Evolutionary conservation across 2,888 invertebrate species (phyloP).

Genomic region (Amiota mariae): DNA sequence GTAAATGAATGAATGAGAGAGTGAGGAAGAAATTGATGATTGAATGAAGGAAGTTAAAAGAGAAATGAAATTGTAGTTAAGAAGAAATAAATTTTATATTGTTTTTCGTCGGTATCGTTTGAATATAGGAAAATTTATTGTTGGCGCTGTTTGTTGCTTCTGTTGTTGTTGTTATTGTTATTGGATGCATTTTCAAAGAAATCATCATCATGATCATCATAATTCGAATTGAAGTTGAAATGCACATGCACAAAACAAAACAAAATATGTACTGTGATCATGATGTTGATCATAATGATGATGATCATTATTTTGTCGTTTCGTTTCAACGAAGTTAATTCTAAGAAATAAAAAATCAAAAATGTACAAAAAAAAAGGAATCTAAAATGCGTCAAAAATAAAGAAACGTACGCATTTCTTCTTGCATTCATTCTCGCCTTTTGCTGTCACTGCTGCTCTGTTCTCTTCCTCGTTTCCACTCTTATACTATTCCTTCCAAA

Average conservation of each 20-base stretch:
- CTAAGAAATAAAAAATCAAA: slow-evolving; percentile 58
- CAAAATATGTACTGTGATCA: background rate
- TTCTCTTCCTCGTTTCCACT: slow-evolving; percentile 37
- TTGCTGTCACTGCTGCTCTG: background rate
- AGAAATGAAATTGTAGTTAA: slow-evolving; percentile 4
- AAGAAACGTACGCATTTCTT: slow-evolving; percentile 55
- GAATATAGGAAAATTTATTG: slow-evolving; percentile 5
- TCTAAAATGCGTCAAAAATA: slow-evolving; percentile 66
- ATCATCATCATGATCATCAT: slow-evolving; percentile 50
- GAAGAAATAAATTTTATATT: background rate
- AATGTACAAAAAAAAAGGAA: slow-evolving; percentile 34
- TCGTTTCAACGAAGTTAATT: slow-evolving; percentile 62
- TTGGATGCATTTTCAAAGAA: slow-evolving; percentile 63
- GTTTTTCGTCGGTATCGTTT: background rate
- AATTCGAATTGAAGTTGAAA: slow-evolving; percentile 56
- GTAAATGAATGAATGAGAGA: background rate
- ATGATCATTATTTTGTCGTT: slow-evolving; percentile 14
- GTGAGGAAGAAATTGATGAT: background rate
- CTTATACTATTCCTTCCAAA: slow-evolving; percentile 41
- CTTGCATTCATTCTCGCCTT: slow-evolving; percentile 42
- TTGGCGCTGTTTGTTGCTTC: slow-evolving; percentile 4
- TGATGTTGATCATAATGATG: slow-evolving; percentile 19
- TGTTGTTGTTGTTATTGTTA: background rate
- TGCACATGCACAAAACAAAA: slow-evolving; percentile 48
- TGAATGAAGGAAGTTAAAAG: too few species aligned